Evolutionary conservation across 2,113 vertebrate species (phyloP).

Genomic region (Chionis minor): DNA sequence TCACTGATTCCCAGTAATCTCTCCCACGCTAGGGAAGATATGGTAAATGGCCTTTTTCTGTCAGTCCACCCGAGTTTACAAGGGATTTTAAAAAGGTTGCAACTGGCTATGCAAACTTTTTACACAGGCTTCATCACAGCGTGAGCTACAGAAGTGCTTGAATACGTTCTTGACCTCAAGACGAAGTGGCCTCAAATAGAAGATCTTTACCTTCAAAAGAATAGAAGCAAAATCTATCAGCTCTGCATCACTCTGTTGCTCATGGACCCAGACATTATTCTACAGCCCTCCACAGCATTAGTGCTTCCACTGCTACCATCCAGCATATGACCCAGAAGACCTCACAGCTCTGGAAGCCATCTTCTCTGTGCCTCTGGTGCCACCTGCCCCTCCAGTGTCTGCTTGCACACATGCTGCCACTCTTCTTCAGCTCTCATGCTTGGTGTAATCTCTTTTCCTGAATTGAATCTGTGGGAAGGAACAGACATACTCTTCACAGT

Average conservation of each 20-base stretch:
- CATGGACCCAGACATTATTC: not conserved
- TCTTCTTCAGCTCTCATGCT: not conserved
- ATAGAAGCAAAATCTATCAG: not conserved
- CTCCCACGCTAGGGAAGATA: not conserved
- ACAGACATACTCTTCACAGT: not conserved
- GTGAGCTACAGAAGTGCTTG: not conserved
- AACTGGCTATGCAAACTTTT: not conserved
- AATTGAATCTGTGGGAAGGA: not conserved
- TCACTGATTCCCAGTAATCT: not conserved
- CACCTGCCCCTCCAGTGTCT: not conserved
- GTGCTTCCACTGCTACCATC: not conserved
- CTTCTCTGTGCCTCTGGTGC: not conserved
- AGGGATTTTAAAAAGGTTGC: not conserved
- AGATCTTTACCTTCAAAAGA: not conserved
- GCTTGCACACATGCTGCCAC: accelerated
- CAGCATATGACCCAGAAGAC: not conserved
- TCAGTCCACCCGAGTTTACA: not conserved
- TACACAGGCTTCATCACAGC: not conserved
- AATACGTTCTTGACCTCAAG: not conserved
- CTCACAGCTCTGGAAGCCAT: not conserved
- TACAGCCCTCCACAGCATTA: not conserved
- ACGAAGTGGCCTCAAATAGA: not conserved
- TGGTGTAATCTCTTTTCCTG: not conserved
- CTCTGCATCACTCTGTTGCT: not conserved
- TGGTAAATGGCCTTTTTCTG: not conserved